phyloP scores from a whole-genome alignment of 2,113 vertebrate species.

The Dolichallabes microphthalmus region DNA sequence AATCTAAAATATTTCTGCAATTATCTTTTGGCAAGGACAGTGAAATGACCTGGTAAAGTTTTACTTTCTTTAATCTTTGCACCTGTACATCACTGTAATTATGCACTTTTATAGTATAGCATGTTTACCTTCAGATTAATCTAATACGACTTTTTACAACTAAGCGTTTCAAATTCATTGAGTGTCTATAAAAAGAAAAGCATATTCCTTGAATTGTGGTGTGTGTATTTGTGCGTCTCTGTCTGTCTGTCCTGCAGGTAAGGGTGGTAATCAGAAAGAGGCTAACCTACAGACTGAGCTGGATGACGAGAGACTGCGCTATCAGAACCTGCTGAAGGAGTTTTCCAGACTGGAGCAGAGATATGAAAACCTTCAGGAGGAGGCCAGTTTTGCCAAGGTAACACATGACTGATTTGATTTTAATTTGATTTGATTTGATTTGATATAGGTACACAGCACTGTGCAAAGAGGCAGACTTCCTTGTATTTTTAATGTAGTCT shows the following conservation, averaged over 20 bases:
- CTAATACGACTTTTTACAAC: not conserved
- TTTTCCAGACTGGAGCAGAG: constrained; percentile 88
- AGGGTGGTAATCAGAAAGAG: constrained; percentile 61
- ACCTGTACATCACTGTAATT: not conserved
- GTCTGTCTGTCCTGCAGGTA: constrained; percentile 51
- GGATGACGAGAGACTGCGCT: constrained; percentile 83
- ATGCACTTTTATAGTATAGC: not conserved
- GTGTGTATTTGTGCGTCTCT: not conserved
- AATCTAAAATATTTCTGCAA: not conserved
- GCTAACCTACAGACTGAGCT: constrained; percentile 78
- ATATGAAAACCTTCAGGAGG: constrained; percentile 88
- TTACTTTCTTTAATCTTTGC: not conserved
- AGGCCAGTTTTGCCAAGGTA: constrained; percentile 80
- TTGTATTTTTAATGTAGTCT: too few species aligned
- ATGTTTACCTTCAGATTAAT: not conserved
- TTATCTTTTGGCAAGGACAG: not conserved
- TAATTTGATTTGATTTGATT: not conserved
- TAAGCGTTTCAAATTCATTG: not conserved
- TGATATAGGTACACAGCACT: not conserved
- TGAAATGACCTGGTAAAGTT: not conserved
- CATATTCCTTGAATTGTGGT: not conserved
- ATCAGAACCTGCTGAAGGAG: constrained; percentile 93
- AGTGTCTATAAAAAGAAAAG: not conserved
- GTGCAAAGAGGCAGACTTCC: too few species aligned
- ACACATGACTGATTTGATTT: not conserved